A percentile compares a stretch with the other conserved stretches of the same genome.
phyloP scores from a whole-genome alignment of 2,113 vertebrate genomes.

The Dipodomys stephensi region DNA sequence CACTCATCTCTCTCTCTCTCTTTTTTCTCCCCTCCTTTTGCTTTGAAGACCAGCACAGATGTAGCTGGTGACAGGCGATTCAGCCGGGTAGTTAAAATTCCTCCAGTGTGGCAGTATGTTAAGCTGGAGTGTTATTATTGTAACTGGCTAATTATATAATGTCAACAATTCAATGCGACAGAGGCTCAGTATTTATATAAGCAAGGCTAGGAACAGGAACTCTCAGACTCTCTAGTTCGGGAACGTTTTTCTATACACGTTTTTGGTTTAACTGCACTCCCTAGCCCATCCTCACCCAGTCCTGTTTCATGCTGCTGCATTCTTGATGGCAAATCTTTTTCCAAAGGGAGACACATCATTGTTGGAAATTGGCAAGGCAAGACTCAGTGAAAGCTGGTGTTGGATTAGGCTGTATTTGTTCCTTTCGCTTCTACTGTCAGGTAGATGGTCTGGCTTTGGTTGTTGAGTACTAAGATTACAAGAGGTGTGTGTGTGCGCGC shows the following conservation, averaged over 20 bases:
- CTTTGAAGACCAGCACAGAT: conserved; percentile 71
- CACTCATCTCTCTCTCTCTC: not conserved
- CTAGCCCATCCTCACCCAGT: not conserved
- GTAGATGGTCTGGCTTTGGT: not conserved
- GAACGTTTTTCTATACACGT: conserved; percentile 26
- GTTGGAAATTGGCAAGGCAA: conserved; percentile 17
- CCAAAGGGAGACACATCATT: not conserved
- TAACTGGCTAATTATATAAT: conserved; percentile 49
- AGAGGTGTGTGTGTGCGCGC: too few species aligned
- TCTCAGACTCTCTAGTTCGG: conserved; percentile 26
- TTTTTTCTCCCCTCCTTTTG: not conserved
- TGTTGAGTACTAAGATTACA: not conserved
- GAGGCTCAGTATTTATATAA: conserved; percentile 47
- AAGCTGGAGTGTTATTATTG: conserved; percentile 62
- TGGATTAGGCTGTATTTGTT: not conserved
- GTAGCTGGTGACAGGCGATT: conserved; percentile 59
- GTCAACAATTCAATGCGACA: conserved; percentile 57
- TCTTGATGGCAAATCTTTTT: not conserved
- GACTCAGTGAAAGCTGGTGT: not conserved
- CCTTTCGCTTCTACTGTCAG: not conserved
- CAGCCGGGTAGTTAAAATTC: conserved; percentile 68
- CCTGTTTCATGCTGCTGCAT: not conserved
- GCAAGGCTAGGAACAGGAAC: not conserved
- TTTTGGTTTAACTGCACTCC: not conserved
- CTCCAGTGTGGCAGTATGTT: conserved; percentile 25